Percentiles rank a stretch among this genome's conserved stretches.
phyloP scores from a whole-genome alignment of 2,888 invertebrate species.

The Bellardia pandia region DNA sequence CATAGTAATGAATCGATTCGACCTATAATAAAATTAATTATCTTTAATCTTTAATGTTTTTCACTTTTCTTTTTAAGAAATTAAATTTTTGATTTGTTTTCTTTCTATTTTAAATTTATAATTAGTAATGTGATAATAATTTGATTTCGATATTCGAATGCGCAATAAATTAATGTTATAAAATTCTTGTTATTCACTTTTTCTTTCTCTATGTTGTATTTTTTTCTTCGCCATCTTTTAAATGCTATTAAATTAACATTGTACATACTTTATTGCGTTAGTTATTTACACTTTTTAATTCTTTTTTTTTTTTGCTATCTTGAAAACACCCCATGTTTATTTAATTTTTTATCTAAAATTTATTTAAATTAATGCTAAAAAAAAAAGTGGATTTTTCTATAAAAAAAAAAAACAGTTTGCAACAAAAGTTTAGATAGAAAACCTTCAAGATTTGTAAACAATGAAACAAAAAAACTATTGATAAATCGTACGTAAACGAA shows the following conservation, averaged over 20 bases:
- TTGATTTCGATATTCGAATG: slow-evolving; percentile 56
- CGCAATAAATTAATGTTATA: slow-evolving; percentile 61
- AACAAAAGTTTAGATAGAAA: slow-evolving; percentile 27
- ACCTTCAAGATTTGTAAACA: slow-evolving; percentile 49
- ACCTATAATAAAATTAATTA: too few relatives aligned
- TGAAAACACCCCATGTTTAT: slow-evolving; percentile 1
- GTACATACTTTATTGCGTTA: background rate
- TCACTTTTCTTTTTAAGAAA: too few relatives aligned
- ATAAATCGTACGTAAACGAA: slow-evolving; percentile 27
- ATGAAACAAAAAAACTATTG: slow-evolving; percentile 12
- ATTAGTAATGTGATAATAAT: slow-evolving; percentile 61
- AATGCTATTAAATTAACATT: background rate
- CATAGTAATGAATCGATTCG: too few relatives aligned
- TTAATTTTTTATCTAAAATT: slow-evolving; percentile 31
- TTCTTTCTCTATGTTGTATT: slow-evolving; percentile 15
- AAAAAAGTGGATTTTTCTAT: slow-evolving; percentile 3
- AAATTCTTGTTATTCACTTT: slow-evolving; percentile 43
- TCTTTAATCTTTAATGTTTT: too few relatives aligned
- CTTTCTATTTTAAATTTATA: slow-evolving; percentile 11
- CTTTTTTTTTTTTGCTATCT: slow-evolving; percentile 37
- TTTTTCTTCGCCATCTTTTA: background rate
- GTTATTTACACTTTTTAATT: slow-evolving; percentile 42
- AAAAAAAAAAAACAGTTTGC: slow-evolving; percentile 1
- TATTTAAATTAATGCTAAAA: slow-evolving; percentile 36
- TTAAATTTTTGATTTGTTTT: background rate